A percentile compares a stretch with the other conserved stretches of the same genome.
phyloP scores from a whole-genome alignment of 2,888 invertebrate species.

The Tiliacea citrago region DNA sequence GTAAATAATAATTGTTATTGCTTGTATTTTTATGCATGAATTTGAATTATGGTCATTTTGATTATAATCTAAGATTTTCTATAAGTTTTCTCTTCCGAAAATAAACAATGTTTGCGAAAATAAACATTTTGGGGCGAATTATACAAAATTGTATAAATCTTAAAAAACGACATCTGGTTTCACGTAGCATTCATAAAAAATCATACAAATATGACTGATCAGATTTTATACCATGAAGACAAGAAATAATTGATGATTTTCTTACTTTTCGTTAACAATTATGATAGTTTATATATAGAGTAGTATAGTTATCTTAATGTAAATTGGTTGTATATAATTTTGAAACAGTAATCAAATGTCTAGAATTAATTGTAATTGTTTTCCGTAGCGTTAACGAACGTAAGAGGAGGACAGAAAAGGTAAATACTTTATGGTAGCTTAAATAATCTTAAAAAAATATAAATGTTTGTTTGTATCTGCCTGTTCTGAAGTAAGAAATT shows the following conservation, averaged over 20 bases:
- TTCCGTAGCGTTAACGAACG: slow-evolving; percentile 61
- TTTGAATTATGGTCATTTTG: slow-evolving; percentile 35
- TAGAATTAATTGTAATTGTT: slow-evolving; percentile 66
- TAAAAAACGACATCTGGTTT: slow-evolving; percentile 34
- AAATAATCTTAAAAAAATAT: slow-evolving; percentile 29
- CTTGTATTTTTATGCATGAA: slow-evolving; percentile 21
- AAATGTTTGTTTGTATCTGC: slow-evolving; percentile 58
- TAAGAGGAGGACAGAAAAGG: slow-evolving; percentile 46
- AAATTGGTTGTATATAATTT: slow-evolving; percentile 89
- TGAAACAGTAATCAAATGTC: slow-evolving; percentile 74
- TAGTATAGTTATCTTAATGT: slow-evolving; percentile 77
- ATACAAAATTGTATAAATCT: slow-evolving; percentile 1
- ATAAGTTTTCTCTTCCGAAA: background rate
- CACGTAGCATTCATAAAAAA: slow-evolving; percentile 53
- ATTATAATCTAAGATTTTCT: slow-evolving; percentile 11
- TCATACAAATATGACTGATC: slow-evolving; percentile 67
- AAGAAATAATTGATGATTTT: slow-evolving; percentile 65
- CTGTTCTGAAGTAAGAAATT: slow-evolving; percentile 59
- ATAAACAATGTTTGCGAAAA: background rate
- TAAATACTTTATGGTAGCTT: slow-evolving; percentile 49
- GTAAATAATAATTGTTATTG: slow-evolving; percentile 29
- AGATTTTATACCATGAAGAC: slow-evolving; percentile 60
- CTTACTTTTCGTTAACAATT: slow-evolving; percentile 61
- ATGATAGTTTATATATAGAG: slow-evolving; percentile 70
- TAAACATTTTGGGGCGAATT: background rate